These are phyloP conservation scores for Muschampia staudingeri DNA, from an alignment of 2,888 invertebrate species.

Conservation along the genomic window DNA sequence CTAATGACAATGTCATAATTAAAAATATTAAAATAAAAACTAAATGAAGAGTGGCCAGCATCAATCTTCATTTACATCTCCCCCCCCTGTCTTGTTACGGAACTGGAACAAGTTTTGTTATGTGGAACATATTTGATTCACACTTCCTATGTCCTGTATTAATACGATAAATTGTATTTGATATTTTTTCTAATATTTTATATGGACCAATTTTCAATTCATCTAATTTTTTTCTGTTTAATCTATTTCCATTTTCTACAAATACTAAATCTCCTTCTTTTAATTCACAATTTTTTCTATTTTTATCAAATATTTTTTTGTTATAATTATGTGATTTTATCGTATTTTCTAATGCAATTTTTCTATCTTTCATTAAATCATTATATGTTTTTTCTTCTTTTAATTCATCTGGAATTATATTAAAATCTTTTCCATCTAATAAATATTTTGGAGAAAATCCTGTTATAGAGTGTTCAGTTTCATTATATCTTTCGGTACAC, in stretches of 20 bases:
- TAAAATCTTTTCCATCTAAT: not conserved
- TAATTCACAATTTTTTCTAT: not conserved
- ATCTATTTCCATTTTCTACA: not conserved
- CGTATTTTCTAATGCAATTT: slow-evolving; percentile 3
- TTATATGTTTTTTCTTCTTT: not conserved
- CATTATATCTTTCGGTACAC: not conserved
- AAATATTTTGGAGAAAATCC: slow-evolving; percentile 6
- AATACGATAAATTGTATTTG: not conserved
- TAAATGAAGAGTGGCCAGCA: not conserved
- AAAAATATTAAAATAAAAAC: not conserved
- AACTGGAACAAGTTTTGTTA: not conserved
- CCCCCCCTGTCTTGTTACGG: not conserved
- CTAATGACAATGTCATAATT: no score
- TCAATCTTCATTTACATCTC: not conserved
- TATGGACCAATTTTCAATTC: not conserved
- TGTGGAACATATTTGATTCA: not conserved
- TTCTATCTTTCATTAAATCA: not conserved
- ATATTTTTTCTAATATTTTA: not conserved
- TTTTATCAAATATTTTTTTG: slow-evolving; percentile 7
- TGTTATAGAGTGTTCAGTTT: not conserved
- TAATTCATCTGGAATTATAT: not conserved
- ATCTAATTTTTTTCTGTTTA: not conserved
- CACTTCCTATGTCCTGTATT: slow-evolving; percentile 1
- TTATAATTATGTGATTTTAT: not conserved
- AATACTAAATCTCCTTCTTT: not conserved